These are phyloP conservation scores for Latheticus oryzae DNA, from an alignment of 2,888 invertebrate genomes.

Conservation along the genomic window DNA sequence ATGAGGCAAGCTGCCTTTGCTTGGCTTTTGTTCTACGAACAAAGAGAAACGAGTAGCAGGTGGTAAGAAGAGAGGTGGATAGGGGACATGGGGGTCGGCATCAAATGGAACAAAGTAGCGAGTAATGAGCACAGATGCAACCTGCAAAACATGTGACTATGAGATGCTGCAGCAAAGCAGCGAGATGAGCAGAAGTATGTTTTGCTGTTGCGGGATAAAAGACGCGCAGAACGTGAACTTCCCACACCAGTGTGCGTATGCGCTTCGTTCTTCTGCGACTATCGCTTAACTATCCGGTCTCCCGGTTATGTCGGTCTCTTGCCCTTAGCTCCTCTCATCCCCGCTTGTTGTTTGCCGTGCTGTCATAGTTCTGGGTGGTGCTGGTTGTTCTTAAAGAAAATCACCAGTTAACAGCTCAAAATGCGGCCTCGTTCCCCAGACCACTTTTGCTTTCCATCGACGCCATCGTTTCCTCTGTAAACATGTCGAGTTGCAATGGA, in stretches of 20 bases:
- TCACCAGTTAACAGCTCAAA: conserved; percentile 10
- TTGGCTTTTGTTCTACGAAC: conserved; percentile 40
- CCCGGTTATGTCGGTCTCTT: conserved; percentile 38
- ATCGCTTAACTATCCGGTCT: conserved; percentile 32
- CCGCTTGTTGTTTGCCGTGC: conserved; percentile 48
- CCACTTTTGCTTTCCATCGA: not conserved
- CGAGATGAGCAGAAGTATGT: conserved; percentile 6
- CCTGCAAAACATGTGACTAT: conserved; percentile 25
- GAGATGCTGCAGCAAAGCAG: conserved; percentile 24
- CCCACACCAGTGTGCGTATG: conserved; percentile 21
- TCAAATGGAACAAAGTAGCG: conserved; percentile 17
- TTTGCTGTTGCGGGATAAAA: conserved; percentile 18
- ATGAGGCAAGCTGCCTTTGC: conserved; percentile 29
- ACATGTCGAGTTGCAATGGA: conserved; percentile 33
- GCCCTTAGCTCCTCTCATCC: conserved; percentile 49
- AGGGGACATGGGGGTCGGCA: not conserved
- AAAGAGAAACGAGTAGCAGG: conserved; percentile 44
- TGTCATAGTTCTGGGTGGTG: conserved; percentile 53
- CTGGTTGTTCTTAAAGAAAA: conserved; percentile 30
- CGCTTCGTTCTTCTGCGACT: conserved; percentile 6
- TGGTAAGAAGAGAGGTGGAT: conserved; percentile 37
- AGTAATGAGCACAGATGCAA: conserved; percentile 29
- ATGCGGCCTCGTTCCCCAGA: conserved; percentile 6
- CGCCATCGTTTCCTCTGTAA: conserved; percentile 17
- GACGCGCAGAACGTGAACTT: conserved; percentile 27